A percentile compares a stretch with the other conserved stretches of the same genome.
These are phyloP conservation scores for Phylloscopus collybita DNA, from an alignment of 2,797 vertebrate genomes.

Conservation along the genomic window DNA sequence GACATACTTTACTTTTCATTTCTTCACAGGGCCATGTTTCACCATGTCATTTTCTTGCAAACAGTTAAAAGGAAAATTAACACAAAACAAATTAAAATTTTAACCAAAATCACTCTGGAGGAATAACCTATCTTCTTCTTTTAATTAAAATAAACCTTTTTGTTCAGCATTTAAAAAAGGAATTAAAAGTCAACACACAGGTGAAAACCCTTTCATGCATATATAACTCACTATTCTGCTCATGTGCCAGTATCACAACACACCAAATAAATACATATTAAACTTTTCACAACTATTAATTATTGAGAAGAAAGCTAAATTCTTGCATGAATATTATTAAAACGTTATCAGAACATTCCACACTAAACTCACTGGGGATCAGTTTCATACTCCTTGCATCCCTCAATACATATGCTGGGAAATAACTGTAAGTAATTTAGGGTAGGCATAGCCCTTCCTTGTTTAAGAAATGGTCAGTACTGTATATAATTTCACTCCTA, in stretches of 20 bases:
- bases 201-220: background rate
- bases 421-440: background rate
- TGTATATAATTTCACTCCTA: background rate
- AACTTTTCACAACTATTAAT: constrained; percentile 3
- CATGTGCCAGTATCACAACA: background rate
- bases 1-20: background rate
- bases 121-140: constrained; percentile 17
- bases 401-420: background rate
- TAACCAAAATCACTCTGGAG: background rate
- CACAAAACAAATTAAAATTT: background rate
- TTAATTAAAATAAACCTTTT: constrained; percentile 27
- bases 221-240: background rate
- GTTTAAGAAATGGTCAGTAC: background rate
- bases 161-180: background rate
- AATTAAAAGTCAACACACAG: background rate
- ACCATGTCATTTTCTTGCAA: background rate
- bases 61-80: constrained; percentile 28
- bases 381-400: constrained; percentile 7
- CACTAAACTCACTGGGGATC: background rate
- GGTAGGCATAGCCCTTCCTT: background rate
- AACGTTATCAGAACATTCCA: constrained; percentile 19
- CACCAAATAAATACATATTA: constrained; percentile 27
- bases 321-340: constrained; percentile 23
- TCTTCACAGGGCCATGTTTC: background rate
- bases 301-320: constrained; percentile 19